These are phyloP conservation scores for Zapus hudsonius DNA, from an alignment of 2,113 vertebrate species.

Conservation along the genomic window DNA sequence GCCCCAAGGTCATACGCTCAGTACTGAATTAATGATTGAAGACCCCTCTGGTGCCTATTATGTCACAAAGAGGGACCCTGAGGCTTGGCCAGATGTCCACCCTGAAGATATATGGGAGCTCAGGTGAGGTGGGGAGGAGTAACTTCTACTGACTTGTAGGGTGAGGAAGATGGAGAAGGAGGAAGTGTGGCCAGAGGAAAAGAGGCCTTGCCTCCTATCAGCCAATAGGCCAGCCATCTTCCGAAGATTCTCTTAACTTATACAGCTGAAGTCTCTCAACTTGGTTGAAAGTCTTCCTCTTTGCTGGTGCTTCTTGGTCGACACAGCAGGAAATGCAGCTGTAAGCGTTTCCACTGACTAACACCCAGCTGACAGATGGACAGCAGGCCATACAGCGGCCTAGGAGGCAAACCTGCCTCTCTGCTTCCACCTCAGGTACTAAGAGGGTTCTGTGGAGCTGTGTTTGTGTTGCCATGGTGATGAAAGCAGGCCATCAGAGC, in stretches of 20 bases:
- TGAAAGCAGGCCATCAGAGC: slow-evolving; percentile 39
- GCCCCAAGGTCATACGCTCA: background rate
- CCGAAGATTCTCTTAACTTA: background rate
- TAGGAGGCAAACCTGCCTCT: background rate
- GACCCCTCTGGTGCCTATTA: background rate
- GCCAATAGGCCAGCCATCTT: no score
- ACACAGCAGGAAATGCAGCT: background rate
- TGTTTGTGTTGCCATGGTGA: slow-evolving; percentile 57
- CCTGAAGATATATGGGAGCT: background rate
- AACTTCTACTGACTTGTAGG: background rate
- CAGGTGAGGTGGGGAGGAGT: background rate
- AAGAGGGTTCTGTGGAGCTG: background rate
- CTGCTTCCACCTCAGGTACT: slow-evolving; percentile 25
- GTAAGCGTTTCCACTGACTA: background rate
- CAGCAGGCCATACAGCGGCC: background rate
- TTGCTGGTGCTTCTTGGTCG: rapidly evolving
- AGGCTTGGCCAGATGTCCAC: background rate
- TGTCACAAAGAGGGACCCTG: background rate
- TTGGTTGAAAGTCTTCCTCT: no score
- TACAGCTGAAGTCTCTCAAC: background rate
- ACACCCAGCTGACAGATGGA: background rate
- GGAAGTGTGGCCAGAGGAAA: background rate
- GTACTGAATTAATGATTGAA: background rate
- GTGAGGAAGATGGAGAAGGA: background rate
- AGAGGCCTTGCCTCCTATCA: rapidly evolving